phyloP scores from a whole-genome alignment of 2,888 invertebrate genomes.

The Drosophila vallismaia region DNA sequence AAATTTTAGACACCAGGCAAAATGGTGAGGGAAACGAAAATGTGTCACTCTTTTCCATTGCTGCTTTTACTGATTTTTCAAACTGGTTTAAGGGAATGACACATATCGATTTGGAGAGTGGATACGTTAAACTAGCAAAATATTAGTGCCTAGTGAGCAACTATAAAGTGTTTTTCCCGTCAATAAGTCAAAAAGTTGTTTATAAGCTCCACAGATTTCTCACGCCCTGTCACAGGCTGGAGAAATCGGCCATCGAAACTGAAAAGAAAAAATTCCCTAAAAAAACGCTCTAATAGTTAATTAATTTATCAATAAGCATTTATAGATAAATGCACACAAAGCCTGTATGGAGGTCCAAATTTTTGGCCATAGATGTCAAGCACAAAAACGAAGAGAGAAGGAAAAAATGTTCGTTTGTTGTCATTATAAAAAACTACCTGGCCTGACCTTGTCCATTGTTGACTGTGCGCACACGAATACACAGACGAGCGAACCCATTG shows the following conservation, averaged over 20 bases:
- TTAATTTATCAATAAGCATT: conserved; percentile 67
- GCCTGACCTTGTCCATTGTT: conserved; percentile 77
- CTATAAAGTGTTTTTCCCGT: conserved; percentile 12
- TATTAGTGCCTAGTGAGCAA: conserved; percentile 1
- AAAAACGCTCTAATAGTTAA: conserved; percentile 62
- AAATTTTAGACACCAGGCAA: conserved; percentile 18
- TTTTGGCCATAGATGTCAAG: conserved; percentile 63
- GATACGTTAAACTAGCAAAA: background rate
- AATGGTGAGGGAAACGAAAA: conserved; percentile 37
- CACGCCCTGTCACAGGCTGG: conserved; percentile 22
- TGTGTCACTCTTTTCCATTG: conserved; percentile 25
- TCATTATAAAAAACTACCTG: conserved; percentile 72
- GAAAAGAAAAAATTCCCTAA: background rate
- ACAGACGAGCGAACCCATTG: conserved; percentile 35
- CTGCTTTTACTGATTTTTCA: conserved; percentile 8
- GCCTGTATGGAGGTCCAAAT: conserved; percentile 43
- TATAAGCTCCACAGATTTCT: conserved; percentile 17
- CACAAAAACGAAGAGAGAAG: conserved; percentile 47
- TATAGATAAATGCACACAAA: conserved; percentile 35
- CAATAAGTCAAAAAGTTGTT: conserved; percentile 6
- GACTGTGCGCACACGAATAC: conserved; percentile 56
- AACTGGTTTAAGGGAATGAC: conserved; percentile 19
- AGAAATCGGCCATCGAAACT: conserved; percentile 17
- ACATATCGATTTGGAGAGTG: conserved; percentile 1
- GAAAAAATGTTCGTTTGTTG: conserved; percentile 56